Evolutionary conservation across 1,140 invertebrate genomes (phyloP), one percentile per base, ranked within the genome.

Genomic region (Paracyclopina nana): DNA sequence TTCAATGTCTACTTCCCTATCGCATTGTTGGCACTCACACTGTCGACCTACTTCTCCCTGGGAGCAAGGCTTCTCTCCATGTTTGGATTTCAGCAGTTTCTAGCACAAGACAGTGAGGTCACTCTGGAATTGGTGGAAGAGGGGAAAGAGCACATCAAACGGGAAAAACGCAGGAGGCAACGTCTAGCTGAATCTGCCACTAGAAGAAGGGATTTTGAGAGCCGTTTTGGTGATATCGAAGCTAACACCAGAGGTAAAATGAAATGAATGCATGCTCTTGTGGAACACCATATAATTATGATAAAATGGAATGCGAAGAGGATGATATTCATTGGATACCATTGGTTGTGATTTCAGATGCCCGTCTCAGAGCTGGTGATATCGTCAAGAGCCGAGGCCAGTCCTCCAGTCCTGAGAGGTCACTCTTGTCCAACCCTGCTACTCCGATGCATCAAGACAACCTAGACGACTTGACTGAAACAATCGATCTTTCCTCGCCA

Each of bases 1-100:
- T 97, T 99, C 66, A 97, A 98, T 66, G 82, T 99, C 31, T 99
- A 98, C 63, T 95, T 98, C 65, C 95, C 95, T 0, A 96, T 97
- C 73, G 75, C 82, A 43, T 92, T 99, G 62, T 71, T 97, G 30
- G 70, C 86, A 49, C 78, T 99, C 57, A 95, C 90, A 62, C 63
- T 91, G 51, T 82, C 86, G 48, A 97, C 90, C 0, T 96, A 92
- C 70, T 91, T 96, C 62, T 84, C 81, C 60, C 63, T 95, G n/a
- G 91, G 90, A 26, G 82, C 81, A 54, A 73, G 87, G 51, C 65
- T 91, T 34, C 68, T 96, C 6, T 83, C 84, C 25, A 72, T 57
- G 31, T 71, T 95, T 54, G 91, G 91, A 24, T 92, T 96, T 65
- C 86, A 94, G 63, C 88, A 96, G 65, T 95, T 95, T 67, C 74